Evolutionary conservation across 23 tunicate species (phyloP).

Genomic region (Trididemnum nubilum): DNA sequence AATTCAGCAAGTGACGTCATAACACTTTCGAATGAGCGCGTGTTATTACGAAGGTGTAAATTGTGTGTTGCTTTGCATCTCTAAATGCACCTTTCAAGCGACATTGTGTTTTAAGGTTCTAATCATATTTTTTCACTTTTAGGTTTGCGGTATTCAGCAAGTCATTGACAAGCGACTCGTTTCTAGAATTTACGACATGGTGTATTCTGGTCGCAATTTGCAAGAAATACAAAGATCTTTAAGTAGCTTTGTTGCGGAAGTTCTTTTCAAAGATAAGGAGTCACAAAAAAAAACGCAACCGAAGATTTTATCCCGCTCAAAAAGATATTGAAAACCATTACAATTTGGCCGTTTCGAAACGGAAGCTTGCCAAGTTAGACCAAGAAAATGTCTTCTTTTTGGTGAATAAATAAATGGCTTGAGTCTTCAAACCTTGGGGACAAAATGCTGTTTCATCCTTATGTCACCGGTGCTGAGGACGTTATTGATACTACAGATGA

Average conservation of each 20-base stretch:
- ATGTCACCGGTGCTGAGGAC: background rate
- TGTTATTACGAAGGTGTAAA: no score
- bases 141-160: slow-evolving; percentile 1
- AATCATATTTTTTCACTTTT: no score
- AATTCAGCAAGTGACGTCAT: no score
- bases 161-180: background rate
- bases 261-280: background rate
- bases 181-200: slow-evolving; percentile 1
- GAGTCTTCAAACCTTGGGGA: no score
- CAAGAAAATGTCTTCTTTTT: background rate
- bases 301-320: background rate
- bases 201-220: background rate
- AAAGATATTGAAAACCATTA: slow-evolving; percentile 4
- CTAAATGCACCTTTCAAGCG: no score
- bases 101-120: no score
- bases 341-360: background rate
- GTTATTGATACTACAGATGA: background rate
- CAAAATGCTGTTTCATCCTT: slow-evolving; percentile 25
- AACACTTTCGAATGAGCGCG: no score
- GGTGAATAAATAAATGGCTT: slow-evolving; percentile 2
- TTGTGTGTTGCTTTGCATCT: no score
- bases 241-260: background rate
- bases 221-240: background rate
- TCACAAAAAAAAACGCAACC: background rate
- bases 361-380: slow-evolving; percentile 18